Evolutionary conservation across 2,113 vertebrate species (phyloP).

Genomic region (Tor tambroides): DNA sequence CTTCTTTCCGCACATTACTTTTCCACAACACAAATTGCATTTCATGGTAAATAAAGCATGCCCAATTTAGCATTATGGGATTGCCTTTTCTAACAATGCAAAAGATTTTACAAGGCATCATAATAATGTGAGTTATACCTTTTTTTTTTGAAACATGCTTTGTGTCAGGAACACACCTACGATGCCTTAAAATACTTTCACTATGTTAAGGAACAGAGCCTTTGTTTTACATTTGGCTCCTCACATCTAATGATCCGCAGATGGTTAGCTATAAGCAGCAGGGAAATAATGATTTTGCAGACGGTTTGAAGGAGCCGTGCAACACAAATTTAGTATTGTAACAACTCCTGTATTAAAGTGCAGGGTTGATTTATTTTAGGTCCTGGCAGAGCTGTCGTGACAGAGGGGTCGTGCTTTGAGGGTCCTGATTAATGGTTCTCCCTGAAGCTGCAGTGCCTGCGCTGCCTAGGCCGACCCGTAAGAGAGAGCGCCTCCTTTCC

Average conservation of each 20-base stretch:
- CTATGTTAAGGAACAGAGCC: background rate
- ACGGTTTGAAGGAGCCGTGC: background rate
- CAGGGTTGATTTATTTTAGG: slow-evolving; percentile 17
- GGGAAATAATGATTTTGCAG: slow-evolving; percentile 13
- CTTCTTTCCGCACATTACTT: background rate
- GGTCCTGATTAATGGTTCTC: slow-evolving; percentile 31
- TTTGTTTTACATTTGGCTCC: slow-evolving; percentile 5
- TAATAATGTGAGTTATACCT: background rate
- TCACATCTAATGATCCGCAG: background rate
- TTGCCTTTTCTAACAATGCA: background rate
- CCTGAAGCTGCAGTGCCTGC: slow-evolving; percentile 27
- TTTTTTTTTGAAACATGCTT: background rate
- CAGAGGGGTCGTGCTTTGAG: background rate
- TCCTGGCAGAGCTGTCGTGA: slow-evolving; percentile 11
- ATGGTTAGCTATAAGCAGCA: background rate
- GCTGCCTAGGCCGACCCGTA: background rate
- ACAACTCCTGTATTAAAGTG: background rate
- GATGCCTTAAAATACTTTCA: background rate
- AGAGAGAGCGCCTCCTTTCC: slow-evolving; percentile 29
- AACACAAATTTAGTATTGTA: slow-evolving; percentile 21
- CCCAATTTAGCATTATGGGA: background rate
- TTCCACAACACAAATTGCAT: background rate
- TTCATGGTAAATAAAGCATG: background rate
- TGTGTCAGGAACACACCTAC: background rate
- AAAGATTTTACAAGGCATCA: background rate